Percentiles rank a stretch among this genome's conserved stretches.
phyloP scores from a whole-genome alignment of 2,888 invertebrate genomes.

The Andrena marginata region DNA sequence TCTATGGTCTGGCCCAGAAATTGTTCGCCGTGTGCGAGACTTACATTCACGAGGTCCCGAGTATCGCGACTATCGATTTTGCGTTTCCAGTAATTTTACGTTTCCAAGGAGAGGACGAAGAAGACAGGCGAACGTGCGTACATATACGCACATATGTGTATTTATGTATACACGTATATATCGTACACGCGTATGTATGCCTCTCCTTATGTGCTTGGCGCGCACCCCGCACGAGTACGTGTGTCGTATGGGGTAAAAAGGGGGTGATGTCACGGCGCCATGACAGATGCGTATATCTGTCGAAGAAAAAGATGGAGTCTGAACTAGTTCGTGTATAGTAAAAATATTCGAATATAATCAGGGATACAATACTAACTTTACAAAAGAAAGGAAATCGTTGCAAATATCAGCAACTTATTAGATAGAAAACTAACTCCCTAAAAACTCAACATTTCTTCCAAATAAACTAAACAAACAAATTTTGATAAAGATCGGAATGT shows the following conservation, averaged over 20 bases:
- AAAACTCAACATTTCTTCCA: too few relatives aligned
- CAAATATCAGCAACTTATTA: too few relatives aligned
- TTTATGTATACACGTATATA: slow-evolving; percentile 38
- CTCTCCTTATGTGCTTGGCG: slow-evolving; percentile 48
- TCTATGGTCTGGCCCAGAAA: slow-evolving; percentile 4
- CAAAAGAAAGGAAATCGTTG: background rate
- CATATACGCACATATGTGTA: slow-evolving; percentile 41
- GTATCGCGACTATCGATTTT: slow-evolving; percentile 77
- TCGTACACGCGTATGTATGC: slow-evolving; percentile 45
- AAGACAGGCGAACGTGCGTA: slow-evolving; percentile 61
- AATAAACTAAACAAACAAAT: too few relatives aligned
- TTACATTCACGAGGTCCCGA: slow-evolving; percentile 45
- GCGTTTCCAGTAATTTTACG: slow-evolving; percentile 78
- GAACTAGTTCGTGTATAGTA: slow-evolving; percentile 33
- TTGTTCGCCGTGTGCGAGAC: slow-evolving; percentile 22
- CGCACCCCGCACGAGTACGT: slow-evolving; percentile 60
- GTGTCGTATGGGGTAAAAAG: slow-evolving; percentile 66
- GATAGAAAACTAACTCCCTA: background rate
- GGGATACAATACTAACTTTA: background rate
- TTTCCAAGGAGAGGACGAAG: slow-evolving; percentile 74
- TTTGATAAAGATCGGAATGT: too few relatives aligned
- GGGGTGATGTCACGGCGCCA: slow-evolving; percentile 73
- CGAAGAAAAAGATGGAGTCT: slow-evolving; percentile 71
- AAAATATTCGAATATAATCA: slow-evolving; percentile 20
- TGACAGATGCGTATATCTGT: slow-evolving; percentile 75